Percentiles rank a stretch among this genome's conserved stretches.
phyloP scores from a whole-genome alignment of 2,888 invertebrate genomes.

The Xestia xanthographa region DNA sequence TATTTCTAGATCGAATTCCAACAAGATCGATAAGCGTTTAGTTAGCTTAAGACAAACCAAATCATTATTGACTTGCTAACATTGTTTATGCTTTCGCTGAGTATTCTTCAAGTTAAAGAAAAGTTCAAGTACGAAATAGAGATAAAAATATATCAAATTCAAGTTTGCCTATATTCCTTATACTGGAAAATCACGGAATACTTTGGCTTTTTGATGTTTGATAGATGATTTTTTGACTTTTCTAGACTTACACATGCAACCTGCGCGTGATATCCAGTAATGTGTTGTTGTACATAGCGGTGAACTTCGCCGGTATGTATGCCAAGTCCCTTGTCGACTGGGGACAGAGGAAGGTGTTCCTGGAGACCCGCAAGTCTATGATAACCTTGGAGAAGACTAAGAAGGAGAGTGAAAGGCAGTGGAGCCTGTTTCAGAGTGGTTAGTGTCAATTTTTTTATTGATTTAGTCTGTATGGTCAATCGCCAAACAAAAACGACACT shows the following conservation, averaged over 20 bases:
- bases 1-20: background rate
- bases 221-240: background rate
- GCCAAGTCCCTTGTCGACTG: slow-evolving; percentile 98
- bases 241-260: slow-evolving; percentile 88
- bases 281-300: slow-evolving; percentile 94
- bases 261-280: slow-evolving; percentile 93
- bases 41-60: too few relatives aligned
- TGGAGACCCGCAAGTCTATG: slow-evolving; percentile 98
- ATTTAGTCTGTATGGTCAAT: background rate
- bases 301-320: slow-evolving; percentile 98
- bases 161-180: background rate
- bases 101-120: background rate
- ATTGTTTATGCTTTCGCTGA: too few relatives aligned
- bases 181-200: background rate
- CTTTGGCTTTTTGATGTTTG: background rate
- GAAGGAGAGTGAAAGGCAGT: slow-evolving; percentile 97
- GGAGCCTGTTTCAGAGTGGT: slow-evolving; percentile 96
- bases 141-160: background rate
- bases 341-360: slow-evolving; percentile 97
- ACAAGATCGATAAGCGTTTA: background rate
- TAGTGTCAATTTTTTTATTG: slow-evolving; percentile 64
- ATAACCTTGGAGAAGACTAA: slow-evolving; percentile 96
- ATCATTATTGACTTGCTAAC: too few relatives aligned
- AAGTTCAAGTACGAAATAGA: background rate
- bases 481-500: too few relatives aligned